Percentiles rank a stretch among this genome's conserved stretches.
Evolutionary conservation across 2,888 invertebrate species (phyloP).

Genomic region (Zygaena filipendulae): DNA sequence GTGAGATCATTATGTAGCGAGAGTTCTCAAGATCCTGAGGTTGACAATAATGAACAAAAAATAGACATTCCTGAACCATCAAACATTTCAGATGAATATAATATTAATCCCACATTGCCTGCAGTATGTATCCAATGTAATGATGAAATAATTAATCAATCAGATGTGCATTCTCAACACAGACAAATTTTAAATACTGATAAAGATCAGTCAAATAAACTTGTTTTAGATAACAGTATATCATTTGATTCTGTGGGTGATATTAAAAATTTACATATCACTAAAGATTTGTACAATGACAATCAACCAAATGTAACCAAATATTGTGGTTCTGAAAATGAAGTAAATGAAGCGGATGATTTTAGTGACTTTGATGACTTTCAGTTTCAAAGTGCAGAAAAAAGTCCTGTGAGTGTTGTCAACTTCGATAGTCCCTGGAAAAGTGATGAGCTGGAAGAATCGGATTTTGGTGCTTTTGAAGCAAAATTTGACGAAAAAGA

Average conservation of each 20-base stretch:
- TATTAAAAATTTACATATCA: not conserved
- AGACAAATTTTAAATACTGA: constrained; percentile 2
- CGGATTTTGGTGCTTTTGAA: constrained; percentile 42
- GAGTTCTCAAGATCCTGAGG: constrained; percentile 13
- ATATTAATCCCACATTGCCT: not conserved
- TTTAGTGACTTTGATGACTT: constrained; percentile 68
- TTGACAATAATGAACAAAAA: not conserved
- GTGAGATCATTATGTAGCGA: too few species aligned
- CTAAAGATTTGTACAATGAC: not conserved
- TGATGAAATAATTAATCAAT: too few species aligned
- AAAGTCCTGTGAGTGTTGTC: constrained; percentile 22
- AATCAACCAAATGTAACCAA: not conserved
- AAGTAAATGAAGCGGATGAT: constrained; percentile 33
- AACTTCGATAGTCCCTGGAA: constrained; percentile 47
- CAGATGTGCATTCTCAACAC: not conserved
- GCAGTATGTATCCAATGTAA: not conserved
- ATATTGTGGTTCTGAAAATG: constrained; percentile 7
- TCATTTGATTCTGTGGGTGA: not conserved
- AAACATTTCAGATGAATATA: too few species aligned
- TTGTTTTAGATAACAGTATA: not conserved
- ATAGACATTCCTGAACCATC: not conserved
- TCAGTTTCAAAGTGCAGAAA: constrained; percentile 35
- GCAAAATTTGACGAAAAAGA: constrained; percentile 36
- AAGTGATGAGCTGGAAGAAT: constrained; percentile 23
- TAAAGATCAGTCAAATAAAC: constrained; percentile 4